Base-by-base conservation (phyloP, 2,888 invertebrate genomes). In the Troilus luridus region DNA sequence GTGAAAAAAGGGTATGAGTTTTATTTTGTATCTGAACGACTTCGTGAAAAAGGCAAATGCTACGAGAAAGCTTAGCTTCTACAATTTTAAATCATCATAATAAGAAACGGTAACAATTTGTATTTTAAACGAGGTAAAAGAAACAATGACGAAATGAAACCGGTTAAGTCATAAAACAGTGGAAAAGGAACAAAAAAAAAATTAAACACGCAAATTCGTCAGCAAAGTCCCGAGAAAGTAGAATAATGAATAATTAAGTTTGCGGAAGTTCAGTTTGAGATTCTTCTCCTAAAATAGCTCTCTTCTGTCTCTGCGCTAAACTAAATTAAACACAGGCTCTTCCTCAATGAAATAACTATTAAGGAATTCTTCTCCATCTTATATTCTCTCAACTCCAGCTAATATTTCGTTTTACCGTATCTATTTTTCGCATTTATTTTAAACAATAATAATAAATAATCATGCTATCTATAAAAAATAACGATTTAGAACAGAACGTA, bases 191-290 rank as follows among this genome's bases (percentile, higher is more conserved):
- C n/a, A n/a, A n/a, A 59, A 10, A 59, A 59, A 77, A 41, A 27
- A 72, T 27, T 14, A 77, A 77, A 19, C 27, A 41, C 27, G 17
- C 19, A 77, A 77, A 77, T 77, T 77, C 72, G 41, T 77, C 72
- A 77, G 24, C 12, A 14, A 77, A 77, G 41, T 77, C 17, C 72
- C 17, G 19, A 77, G 72, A 27, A 41, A 24, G 41, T 77, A 41
- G 72, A 77, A 77, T 17, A 41, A 77, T 77, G 72, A 77, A 77
- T 77, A 77, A 77, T 77, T 77, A 41, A 77, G 72, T 77, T 41
- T 77, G 72, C 72, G 72, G 72, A 77, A 77, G 72, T 77, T 41
- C 17, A 77, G 72, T 77, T 77, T 41, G 41, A 77, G 72, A 77
- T 77, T 77, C 41, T 41, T 77, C 72, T 9, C 72, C 17, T 67